phyloP scores from a whole-genome alignment of 2,888 invertebrate species.

The Tiliacea aurago region DNA sequence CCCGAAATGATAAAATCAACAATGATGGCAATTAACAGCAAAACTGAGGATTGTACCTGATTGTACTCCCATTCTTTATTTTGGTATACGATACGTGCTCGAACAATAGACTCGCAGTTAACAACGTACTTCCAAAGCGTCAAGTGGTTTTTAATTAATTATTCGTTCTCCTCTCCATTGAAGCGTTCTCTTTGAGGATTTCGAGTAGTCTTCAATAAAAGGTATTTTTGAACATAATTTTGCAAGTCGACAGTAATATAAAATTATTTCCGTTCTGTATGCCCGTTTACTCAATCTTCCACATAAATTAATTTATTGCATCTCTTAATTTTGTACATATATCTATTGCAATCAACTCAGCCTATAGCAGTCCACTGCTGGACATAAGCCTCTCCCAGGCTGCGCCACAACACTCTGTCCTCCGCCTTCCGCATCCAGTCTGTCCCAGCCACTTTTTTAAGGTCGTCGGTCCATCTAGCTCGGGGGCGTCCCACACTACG shows the following conservation, averaged over 20 bases:
- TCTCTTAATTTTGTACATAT: neutral
- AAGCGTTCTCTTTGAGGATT: conserved; percentile 55
- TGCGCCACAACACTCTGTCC: too few species aligned
- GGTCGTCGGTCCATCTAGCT: too few species aligned
- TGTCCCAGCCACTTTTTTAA: too few species aligned
- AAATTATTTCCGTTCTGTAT: too few species aligned
- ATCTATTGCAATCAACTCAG: too few species aligned
- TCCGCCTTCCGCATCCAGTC: too few species aligned
- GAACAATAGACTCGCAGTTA: conserved; percentile 70
- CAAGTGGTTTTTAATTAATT: conserved; percentile 72
- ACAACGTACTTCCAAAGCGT: conserved; percentile 53
- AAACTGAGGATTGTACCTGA: conserved; percentile 4
- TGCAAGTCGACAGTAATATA: neutral
- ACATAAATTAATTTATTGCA: neutral
- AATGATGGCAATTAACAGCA: conserved; percentile 7
- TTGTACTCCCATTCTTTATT: conserved; percentile 28
- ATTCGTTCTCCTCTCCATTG: conserved; percentile 60
- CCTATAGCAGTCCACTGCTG: too few species aligned
- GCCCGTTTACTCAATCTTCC: neutral
- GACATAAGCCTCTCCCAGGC: too few species aligned
- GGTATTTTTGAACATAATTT: conserved; percentile 14
- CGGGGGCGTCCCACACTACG: too few species aligned
- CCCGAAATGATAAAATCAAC: neutral
- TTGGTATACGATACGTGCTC: conserved; percentile 69
- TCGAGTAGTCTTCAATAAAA: conserved; percentile 51